phyloP scores from a whole-genome alignment of 2,888 invertebrate genomes.

The Scrobipalpa costella region DNA sequence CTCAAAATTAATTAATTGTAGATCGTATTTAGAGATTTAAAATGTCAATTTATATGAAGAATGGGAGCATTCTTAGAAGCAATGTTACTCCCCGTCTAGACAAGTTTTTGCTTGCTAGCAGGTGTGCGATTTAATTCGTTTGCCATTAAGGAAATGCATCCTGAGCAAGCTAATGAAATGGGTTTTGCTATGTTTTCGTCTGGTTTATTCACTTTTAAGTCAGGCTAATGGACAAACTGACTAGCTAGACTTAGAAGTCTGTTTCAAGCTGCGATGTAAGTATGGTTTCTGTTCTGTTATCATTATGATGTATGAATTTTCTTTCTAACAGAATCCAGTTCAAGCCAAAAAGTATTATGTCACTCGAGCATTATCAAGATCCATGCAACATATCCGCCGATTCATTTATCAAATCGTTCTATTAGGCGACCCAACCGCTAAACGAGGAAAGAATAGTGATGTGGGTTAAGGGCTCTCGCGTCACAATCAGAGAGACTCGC shows the following conservation, averaged over 20 bases:
- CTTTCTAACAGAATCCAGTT: too few species aligned
- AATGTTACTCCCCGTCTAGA: constrained; percentile 61
- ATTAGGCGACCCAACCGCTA: neutral
- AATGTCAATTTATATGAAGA: constrained; percentile 47
- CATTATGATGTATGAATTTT: too few species aligned
- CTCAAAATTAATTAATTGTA: too few species aligned
- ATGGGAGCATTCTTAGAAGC: constrained; percentile 38
- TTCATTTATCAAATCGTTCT: neutral
- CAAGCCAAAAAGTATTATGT: too few species aligned
- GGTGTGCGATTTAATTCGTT: constrained; percentile 49
- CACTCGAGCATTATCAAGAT: neutral
- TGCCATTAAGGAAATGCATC: constrained; percentile 34
- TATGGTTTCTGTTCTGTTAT: too few species aligned
- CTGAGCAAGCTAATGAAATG: neutral
- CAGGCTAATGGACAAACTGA: neutral
- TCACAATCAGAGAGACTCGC: constrained; percentile 32
- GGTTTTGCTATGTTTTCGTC: neutral
- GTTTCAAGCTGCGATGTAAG: too few species aligned
- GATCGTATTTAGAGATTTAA: constrained; percentile 32
- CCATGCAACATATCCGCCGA: neutral
- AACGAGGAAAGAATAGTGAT: constrained; percentile 4
- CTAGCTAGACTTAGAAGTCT: neutral
- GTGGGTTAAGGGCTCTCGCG: constrained; percentile 12
- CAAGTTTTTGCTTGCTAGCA: constrained; percentile 62
- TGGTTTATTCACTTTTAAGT: too few species aligned